These are phyloP conservation scores for Falco biarmicus DNA, from an alignment of 2,797 vertebrate species.

Conservation along the genomic window DNA sequence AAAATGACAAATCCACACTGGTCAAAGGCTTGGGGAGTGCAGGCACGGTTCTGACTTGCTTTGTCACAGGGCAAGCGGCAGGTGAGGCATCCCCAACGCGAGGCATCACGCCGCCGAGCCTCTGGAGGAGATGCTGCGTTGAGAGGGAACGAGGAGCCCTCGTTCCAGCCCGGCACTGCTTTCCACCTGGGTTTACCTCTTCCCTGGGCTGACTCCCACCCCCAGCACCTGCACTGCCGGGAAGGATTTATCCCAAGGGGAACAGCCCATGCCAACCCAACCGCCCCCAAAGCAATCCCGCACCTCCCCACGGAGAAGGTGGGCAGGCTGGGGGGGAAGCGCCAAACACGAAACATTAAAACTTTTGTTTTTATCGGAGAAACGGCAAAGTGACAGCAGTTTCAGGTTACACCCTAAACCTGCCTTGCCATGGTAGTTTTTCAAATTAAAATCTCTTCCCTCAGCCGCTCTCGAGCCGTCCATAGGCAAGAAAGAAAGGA, in stretches of 20 bases:
- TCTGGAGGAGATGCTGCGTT: conserved; percentile 50
- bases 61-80: conserved; percentile 59
- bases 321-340: background rate
- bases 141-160: conserved; percentile 63
- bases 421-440: conserved; percentile 75
- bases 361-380: conserved; percentile 54
- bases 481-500: conserved; percentile 81
- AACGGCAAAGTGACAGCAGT: conserved; percentile 73
- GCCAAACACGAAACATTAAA: conserved; percentile 54
- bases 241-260: background rate
- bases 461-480: conserved; percentile 74
- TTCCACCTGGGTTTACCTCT: background rate
- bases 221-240: background rate
- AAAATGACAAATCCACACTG: conserved; percentile 10
- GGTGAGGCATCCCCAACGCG: conserved; percentile 57
- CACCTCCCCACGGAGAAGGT: rapidly evolving
- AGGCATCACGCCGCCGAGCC: conserved; percentile 60
- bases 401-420: conserved; percentile 79
- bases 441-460: conserved; percentile 86
- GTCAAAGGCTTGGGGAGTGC: background rate
- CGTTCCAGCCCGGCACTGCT: background rate
- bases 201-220: background rate
- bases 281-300: rapidly evolving
- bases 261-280: background rate
- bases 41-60: conserved; percentile 47